Base-by-base conservation (phyloP, 2,888 invertebrate genomes). In the Drosophila anomalata region DNA sequence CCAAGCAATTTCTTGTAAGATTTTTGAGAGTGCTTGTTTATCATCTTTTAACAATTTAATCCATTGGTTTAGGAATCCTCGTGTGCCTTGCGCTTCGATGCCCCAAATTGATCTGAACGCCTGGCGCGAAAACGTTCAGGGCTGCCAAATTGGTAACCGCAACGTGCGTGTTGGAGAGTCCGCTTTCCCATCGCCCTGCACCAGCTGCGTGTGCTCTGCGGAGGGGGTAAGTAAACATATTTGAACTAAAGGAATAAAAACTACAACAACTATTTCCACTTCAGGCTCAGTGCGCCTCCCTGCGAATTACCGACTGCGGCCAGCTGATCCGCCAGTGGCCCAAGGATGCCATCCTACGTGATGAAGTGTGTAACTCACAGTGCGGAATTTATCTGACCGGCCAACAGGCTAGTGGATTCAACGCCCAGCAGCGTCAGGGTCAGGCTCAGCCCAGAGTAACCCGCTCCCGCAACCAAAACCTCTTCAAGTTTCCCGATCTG, bases 301-400 rank as follows among this genome's bases (percentile, higher is more conserved):
- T 97, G 8, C 94, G 97, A 78, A 96, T 97, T 70, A 96, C 96
- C 0, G 97, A 97, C 92, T 97, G 97, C 91, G 94, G 94, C 14
- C 96, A 96, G 83, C 93, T 97, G 33, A 93, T 96, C 55, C 94
- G 96, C 68, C 96, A 97, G 91, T 97, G 96, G 93, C 95, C 96
- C 56, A 94, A 95, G 59, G 96, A 97, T 31, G 95, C 96, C 0
- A 95, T 97, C 44, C 91, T 96, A 22, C 93, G 95, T 2, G 98
- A 98, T 89, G 96, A 97, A 90, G 97, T 97, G 12, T 98, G 98
- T 92, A 95, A 96, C 17, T 96, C 97, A 3, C 97, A 98, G 92
- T 98, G 98, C 90, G 96, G 96, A 44, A 95, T 95, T 84, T 93
- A 95, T 12, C 91, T 95, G 22, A 92, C 93, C 42, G 92, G 91